These are phyloP conservation scores for Ditula angustiorana DNA, from an alignment of 2,888 invertebrate genomes.

Conservation along the genomic window DNA sequence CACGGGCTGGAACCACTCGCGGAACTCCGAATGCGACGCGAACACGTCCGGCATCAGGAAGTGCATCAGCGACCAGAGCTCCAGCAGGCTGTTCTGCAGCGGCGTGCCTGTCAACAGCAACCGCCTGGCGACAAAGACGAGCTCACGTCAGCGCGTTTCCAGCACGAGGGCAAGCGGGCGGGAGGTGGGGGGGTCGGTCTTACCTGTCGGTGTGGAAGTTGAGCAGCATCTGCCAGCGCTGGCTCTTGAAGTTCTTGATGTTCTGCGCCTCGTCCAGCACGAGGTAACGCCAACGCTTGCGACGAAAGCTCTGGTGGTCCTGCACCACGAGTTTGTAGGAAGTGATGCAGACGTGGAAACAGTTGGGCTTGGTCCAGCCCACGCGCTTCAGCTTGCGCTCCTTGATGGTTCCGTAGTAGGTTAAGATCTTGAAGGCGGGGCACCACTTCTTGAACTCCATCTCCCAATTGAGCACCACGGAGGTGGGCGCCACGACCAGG, in stretches of 20 bases:
- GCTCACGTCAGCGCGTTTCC: too few species aligned
- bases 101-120: conserved; percentile 97
- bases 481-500: conserved; percentile 99
- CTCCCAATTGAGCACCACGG: conserved; percentile 99
- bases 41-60: conserved; percentile 99
- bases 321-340: conserved; percentile 99
- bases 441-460: conserved; percentile 99
- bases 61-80: conserved; percentile 99
- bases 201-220: conserved; percentile 97
- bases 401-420: conserved; percentile 98
- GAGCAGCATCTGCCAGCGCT: conserved; percentile 98
- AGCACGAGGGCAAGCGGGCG: not conserved
- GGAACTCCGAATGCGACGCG: conserved; percentile 97
- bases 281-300: conserved; percentile 99
- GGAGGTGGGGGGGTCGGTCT: conserved; percentile 53
- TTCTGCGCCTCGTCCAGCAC: conserved; percentile 99
- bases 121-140: conserved; percentile 85
- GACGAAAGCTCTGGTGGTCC: conserved; percentile 98
- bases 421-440: conserved; percentile 99
- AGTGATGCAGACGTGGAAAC: conserved; percentile 99
- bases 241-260: conserved; percentile 99
- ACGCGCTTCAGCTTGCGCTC: conserved; percentile 96
- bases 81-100: conserved; percentile 97
- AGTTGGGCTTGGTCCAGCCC: conserved; percentile 99
- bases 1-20: conserved; percentile 99